phyloP scores from a whole-genome alignment of 2,797 vertebrate species.

The Eurystomus glaucurus region DNA sequence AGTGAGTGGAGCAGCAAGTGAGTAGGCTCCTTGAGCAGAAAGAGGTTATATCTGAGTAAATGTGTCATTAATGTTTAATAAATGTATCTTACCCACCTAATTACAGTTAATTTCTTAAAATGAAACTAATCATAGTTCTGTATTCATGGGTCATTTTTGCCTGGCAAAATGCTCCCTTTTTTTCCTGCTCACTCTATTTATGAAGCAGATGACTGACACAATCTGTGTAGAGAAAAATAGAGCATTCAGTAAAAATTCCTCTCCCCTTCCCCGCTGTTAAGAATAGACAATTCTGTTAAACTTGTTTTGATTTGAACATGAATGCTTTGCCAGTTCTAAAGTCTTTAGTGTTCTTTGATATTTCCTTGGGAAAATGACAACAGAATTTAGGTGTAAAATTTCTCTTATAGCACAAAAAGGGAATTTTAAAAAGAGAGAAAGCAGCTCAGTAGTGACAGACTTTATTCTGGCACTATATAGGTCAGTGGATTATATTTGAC shows the following conservation, averaged over 20 bases:
- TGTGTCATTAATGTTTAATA: neutral
- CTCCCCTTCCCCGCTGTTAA: neutral
- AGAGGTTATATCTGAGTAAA: neutral
- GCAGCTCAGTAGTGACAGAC: neutral
- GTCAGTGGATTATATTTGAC: constrained; percentile 22
- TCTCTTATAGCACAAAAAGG: neutral
- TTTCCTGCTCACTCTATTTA: neutral
- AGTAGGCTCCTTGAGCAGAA: neutral
- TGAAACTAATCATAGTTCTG: neutral
- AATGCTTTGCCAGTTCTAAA: neutral
- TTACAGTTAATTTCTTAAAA: constrained; percentile 20
- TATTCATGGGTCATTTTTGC: neutral
- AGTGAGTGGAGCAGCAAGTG: neutral
- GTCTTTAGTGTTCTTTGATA: neutral
- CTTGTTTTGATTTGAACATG: neutral
- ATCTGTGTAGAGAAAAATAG: neutral
- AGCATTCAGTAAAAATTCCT: neutral
- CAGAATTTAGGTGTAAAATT: constrained; percentile 14
- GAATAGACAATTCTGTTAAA: constrained; percentile 1
- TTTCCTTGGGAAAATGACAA: neutral
- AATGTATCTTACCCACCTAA: neutral
- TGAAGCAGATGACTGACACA: constrained; percentile 7
- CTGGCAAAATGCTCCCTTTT: neutral
- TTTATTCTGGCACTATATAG: neutral
- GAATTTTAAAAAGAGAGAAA: neutral